phyloP scores from a whole-genome alignment of 2,888 invertebrate genomes.

The Nephrotoma guestfalica region DNA sequence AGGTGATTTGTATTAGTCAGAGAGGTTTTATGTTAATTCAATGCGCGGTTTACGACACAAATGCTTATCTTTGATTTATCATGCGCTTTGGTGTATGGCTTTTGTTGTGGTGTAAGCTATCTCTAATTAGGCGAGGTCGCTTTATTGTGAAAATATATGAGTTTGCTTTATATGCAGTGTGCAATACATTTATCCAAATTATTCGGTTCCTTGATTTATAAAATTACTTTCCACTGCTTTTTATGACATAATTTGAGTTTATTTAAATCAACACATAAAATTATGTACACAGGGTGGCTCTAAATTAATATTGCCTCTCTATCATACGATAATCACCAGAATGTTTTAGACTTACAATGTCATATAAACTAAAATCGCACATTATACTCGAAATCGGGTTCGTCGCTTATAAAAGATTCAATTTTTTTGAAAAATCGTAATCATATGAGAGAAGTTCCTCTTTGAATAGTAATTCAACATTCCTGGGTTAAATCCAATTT shows the following conservation, averaged over 20 bases:
- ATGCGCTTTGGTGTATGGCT: neutral
- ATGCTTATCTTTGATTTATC: neutral
- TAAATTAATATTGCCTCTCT: too few relatives aligned
- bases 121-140: neutral
- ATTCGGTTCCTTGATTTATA: neutral
- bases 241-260: neutral
- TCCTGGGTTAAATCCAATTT: too few relatives aligned
- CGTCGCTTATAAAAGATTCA: neutral
- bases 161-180: neutral
- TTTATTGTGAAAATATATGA: neutral
- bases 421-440: too few relatives aligned
- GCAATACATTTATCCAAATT: neutral
- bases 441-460: too few relatives aligned
- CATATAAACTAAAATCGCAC: too few relatives aligned
- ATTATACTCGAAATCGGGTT: neutral
- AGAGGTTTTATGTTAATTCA: neutral
- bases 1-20: neutral
- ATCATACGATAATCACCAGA: too few relatives aligned
- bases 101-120: neutral
- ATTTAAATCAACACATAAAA: too few relatives aligned
- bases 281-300: too few relatives aligned
- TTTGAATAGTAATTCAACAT: too few relatives aligned
- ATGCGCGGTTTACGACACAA: neutral
- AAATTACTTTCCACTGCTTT: neutral
- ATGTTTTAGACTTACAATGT: too few relatives aligned